phyloP scores from a whole-genome alignment of 2,113 vertebrate genomes.

The Camelus bactrianus region DNA sequence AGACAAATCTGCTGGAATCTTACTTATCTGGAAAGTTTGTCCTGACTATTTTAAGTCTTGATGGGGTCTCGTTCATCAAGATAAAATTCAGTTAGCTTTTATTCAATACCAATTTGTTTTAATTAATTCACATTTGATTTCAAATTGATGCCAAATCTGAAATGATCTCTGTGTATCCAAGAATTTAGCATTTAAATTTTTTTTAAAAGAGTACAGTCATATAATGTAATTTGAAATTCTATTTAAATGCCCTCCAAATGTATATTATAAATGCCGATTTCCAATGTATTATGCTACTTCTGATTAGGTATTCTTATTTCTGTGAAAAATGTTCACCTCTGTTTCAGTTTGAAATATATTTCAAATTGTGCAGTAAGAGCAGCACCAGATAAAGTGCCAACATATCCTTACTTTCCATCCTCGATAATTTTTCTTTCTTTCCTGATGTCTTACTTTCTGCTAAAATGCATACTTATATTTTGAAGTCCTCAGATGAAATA shows the following conservation, averaged over 20 bases:
- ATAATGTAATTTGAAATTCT: background rate
- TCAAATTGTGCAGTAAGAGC: background rate
- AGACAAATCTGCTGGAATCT: background rate
- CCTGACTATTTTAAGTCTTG: background rate
- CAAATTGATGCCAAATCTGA: background rate
- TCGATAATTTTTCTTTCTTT: background rate
- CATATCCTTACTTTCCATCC: background rate
- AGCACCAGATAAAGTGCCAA: background rate
- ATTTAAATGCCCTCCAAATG: background rate
- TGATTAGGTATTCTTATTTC: background rate
- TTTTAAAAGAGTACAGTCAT: background rate
- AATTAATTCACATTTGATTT: background rate
- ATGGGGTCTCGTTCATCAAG: background rate
- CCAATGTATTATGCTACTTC: background rate
- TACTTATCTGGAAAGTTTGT: background rate
- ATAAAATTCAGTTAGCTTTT: background rate
- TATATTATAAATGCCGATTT: background rate
- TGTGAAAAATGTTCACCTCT: background rate
- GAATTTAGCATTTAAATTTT: background rate
- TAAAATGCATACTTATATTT: constrained; percentile 30
- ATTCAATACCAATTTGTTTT: background rate
- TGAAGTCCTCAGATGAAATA: constrained; percentile 59
- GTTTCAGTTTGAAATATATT: background rate
- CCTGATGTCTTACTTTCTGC: constrained; percentile 5
- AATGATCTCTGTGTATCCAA: background rate